These are phyloP conservation scores for Agelaius phoeniceus DNA, from an alignment of 2,113 vertebrate species.

Conservation along the genomic window DNA sequence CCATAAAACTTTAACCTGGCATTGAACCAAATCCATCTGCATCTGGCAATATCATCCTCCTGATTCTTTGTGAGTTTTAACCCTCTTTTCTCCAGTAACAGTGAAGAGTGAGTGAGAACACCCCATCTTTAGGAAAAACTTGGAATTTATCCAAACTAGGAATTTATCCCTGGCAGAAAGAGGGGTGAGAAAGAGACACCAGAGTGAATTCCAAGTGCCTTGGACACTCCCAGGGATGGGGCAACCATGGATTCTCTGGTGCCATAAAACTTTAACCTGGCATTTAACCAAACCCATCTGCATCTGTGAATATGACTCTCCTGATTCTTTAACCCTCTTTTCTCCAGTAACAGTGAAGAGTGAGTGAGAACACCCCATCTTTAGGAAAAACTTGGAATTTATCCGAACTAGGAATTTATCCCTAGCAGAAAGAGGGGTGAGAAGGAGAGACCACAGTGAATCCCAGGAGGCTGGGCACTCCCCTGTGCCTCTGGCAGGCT, in stretches of 20 bases:
- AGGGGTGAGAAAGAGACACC: too few relatives aligned
- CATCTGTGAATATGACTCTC: neutral
- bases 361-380: neutral
- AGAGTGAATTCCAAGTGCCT: neutral
- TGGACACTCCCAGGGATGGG: neutral
- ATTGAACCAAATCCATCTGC: too few relatives aligned
- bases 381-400: neutral
- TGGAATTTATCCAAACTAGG: too few relatives aligned
- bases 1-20: too few relatives aligned
- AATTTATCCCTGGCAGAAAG: too few relatives aligned
- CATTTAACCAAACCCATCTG: neutral
- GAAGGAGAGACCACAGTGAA: neutral
- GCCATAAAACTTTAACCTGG: neutral
- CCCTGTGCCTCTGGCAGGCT: neutral
- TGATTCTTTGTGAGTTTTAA: too few relatives aligned
- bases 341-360: neutral
- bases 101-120: too few relatives aligned
- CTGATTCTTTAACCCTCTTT: neutral
- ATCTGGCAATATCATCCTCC: too few relatives aligned
- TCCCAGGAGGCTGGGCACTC: neutral
- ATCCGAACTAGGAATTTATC: neutral
- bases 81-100: too few relatives aligned
- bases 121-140: too few relatives aligned
- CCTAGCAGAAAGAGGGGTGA: neutral
- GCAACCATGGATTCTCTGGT: neutral